Base-by-base conservation (phyloP, 64 coral and sea anemone species). In the Platygyra sinensis region DNA sequence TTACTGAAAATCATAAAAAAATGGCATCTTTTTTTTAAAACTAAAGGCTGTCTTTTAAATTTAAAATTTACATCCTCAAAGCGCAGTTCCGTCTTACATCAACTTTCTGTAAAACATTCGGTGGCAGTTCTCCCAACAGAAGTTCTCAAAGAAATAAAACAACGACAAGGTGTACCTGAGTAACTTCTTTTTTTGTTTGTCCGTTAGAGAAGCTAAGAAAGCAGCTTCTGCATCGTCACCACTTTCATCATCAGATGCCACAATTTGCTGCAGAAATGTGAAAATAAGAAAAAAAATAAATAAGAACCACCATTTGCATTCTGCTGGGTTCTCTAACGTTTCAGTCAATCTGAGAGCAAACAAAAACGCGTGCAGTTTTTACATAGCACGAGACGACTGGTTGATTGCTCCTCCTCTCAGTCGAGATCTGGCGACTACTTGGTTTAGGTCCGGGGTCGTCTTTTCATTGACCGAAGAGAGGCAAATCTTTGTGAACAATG, bases 161-260 rank as follows among this genome's bases (percentile, higher is more conserved):
- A 61, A 30, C 57, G 61, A 17, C 8, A 63, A 55, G 9, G 42
- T 8, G 60, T 76, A 92, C 94, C 94, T 96, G 30, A 96, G 79
- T 4, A 96, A 49, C 78, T 96, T 96, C 71, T 67, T 87, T 52
- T 96, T 96, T 29, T 96, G 94, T 80, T 96, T 96, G 51, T 96
- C 90, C 31, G 94, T 93, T 28, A 93, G 90, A 17, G 87, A 93
- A 19, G 90, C 90, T 5, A 96, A 87, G 51, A 93, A 96, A 36
- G 60, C 87, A 2, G 94, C 94, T 75, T 96, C 94, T 25, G 94
- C 79, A 57, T 96, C 94, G 27, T 96, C 86, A 50, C 93, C 90
- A 28, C 61, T 59, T 62, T 96, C 94, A 14, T 96, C 69, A 42
- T 96, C 94, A 73, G 94, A 96, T 32, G 87, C 94, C 14, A 96